Conservation (phyloP, 37 sponge, comb jelly and placozoan species). For the Cliona cf. orientalis region DNA sequence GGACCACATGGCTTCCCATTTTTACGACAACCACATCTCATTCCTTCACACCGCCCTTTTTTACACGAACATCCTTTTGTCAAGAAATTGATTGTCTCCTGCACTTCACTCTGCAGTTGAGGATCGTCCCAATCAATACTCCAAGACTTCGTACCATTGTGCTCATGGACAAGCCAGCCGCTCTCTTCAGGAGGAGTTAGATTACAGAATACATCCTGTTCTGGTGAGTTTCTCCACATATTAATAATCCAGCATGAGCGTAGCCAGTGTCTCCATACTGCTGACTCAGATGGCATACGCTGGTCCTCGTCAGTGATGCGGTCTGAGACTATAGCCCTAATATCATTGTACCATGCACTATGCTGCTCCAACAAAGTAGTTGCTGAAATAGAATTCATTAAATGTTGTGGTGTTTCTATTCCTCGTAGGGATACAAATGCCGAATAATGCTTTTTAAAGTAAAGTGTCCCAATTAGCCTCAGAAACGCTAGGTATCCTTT, state of each 20-base stretch:
- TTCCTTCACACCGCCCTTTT: conserved; percentile 2
- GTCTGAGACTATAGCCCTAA: background rate
- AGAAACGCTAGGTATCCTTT: background rate
- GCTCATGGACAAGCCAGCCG: background rate
- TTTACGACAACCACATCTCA: background rate
- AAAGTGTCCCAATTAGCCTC: background rate
- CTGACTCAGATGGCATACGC: background rate
- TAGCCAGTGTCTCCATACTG: conserved; percentile 6
- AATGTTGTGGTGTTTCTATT: background rate
- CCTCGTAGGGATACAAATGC: background rate
- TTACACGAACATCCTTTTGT: conserved; percentile 17
- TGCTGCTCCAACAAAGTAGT: background rate
- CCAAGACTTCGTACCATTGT: background rate
- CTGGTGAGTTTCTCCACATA: background rate
- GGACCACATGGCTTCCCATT: conserved; percentile 2
- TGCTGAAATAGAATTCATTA: background rate
- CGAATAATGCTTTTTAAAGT: background rate
- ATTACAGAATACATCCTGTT: background rate
- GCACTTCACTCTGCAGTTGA: background rate
- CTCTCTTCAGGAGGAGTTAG: too few relatives aligned
- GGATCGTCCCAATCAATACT: conserved; percentile 4
- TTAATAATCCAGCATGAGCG: conserved; percentile 1
- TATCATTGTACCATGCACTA: background rate
- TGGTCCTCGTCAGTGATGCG: background rate
- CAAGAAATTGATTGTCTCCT: background rate